These are phyloP conservation scores for Acrocyrtus sp. DNA, from an alignment of 2,888 invertebrate genomes.

Conservation along the genomic window DNA sequence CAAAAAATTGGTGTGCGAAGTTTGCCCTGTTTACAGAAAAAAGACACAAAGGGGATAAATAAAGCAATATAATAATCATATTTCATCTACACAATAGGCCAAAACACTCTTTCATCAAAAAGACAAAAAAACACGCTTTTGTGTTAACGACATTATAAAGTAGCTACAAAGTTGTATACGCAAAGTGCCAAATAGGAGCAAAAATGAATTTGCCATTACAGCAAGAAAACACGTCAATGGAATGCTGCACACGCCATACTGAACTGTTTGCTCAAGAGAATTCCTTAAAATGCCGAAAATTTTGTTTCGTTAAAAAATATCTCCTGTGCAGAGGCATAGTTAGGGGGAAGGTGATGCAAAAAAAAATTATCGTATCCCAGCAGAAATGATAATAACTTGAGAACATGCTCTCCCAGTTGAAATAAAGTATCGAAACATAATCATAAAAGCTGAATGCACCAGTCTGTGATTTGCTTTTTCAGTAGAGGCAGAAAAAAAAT, in stretches of 20 bases:
- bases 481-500: not conserved
- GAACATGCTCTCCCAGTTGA: too few relatives aligned
- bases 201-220: too few relatives aligned
- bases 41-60: not conserved
- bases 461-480: not conserved
- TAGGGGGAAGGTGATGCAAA: not conserved
- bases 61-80: constrained; percentile 11
- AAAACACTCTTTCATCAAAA: constrained; percentile 15
- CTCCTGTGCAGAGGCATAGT: too few relatives aligned
- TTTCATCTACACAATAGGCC: constrained; percentile 9
- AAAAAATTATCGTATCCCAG: not conserved
- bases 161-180: too few relatives aligned
- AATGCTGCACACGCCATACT: constrained; percentile 12
- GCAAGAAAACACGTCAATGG: constrained; percentile 22
- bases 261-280: constrained; percentile 1
- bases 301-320: constrained; percentile 7
- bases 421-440: not conserved
- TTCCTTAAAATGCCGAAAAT: constrained; percentile 18
- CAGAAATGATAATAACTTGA: too few relatives aligned
- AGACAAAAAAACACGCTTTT: too few relatives aligned
- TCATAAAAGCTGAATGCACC: not conserved
- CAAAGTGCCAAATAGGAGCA: too few relatives aligned
- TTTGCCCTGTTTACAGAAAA: constrained; percentile 12
- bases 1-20: not conserved
- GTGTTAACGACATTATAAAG: too few relatives aligned